Evolutionary conservation across 1,140 invertebrate genomes (phyloP), one percentile per base, ranked within the genome.

Genomic region (Polypedilum pembai): DNA sequence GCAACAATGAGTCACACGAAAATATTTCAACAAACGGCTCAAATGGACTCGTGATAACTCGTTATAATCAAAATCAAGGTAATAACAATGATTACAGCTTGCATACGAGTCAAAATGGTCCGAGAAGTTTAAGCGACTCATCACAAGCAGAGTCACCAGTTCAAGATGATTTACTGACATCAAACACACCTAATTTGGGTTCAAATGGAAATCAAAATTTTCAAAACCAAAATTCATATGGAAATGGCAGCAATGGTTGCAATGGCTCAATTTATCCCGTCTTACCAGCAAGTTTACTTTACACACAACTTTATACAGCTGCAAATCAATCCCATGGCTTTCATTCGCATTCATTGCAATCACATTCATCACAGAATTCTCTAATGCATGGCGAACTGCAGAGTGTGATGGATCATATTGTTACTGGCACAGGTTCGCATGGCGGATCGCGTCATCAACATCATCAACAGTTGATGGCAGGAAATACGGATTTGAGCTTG

Each of bases 91-190:
- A 82, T 41, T 82, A 82, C 76, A 80, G 80, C 41, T 80, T 82
- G 1, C 81, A 82, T 75, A 80, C 81, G 72, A 82, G 81, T 76
- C 81, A 82, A 75, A 82, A 82, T 73, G 81, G 81, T 10, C 90
- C 91, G 0, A 83, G 91, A 21, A 92, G 90, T 1, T 78, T 93
- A 20, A 92, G 90, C 73, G 90, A 91, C 77, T 92, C 90, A n/a
- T 92, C 90, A 12, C 89, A 91, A 75, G 91, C 90, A 1, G 91
- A 92, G 79, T 92, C 90, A 18, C 91, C 91, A 0, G 90, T 92
- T 1, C 91, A 92, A 82, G 91, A 92, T 79, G 90, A 92, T 76
- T 83, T 90, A 7, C 82, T 89, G 40, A 84, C 85, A 0, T 86
- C 85, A 3, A 87, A 87, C 76, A 85, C 86, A 1, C 82, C 81